A percentile compares a stretch with the other conserved stretches of the same genome.
phyloP scores from a whole-genome alignment of 2,888 invertebrate genomes.

The Molanna angustata region DNA sequence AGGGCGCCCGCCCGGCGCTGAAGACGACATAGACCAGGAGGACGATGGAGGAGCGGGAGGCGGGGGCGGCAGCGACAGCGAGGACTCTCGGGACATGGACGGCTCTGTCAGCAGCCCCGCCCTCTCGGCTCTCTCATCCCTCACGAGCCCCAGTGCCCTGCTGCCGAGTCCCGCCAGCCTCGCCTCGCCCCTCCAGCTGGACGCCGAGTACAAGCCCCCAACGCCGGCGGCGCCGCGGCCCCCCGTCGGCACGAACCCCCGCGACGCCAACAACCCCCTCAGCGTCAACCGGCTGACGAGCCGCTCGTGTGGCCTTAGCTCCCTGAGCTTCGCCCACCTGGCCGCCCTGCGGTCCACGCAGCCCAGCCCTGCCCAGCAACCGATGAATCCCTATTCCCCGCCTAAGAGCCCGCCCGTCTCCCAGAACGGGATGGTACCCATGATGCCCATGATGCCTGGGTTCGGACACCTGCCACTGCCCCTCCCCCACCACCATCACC shows the following conservation, averaged over 20 bases:
- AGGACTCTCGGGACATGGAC: slow-evolving; percentile 42
- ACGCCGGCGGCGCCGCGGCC: slow-evolving; percentile 54
- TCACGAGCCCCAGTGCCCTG: slow-evolving; percentile 77
- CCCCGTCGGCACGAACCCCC: slow-evolving; percentile 88
- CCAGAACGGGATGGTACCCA: slow-evolving; percentile 19
- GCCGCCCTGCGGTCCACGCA: slow-evolving; percentile 21
- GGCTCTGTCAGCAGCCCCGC: slow-evolving; percentile 47
- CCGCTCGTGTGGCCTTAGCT: slow-evolving; percentile 43
- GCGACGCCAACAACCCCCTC: slow-evolving; percentile 88
- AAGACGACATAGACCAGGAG: slow-evolving; percentile 65
- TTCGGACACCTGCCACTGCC: too few species aligned
- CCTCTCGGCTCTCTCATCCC: slow-evolving; percentile 51
- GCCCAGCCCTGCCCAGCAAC: slow-evolving; percentile 1
- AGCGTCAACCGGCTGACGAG: slow-evolving; percentile 88
- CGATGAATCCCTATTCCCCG: slow-evolving; percentile 20
- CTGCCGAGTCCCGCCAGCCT: slow-evolving; percentile 60
- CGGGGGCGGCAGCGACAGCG: slow-evolving; percentile 49
- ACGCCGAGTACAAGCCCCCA: slow-evolving; percentile 39
- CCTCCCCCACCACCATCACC: slow-evolving; percentile 5
- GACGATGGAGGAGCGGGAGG: slow-evolving; percentile 61
- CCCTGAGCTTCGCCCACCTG: slow-evolving; percentile 22
- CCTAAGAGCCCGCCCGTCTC: slow-evolving; percentile 21
- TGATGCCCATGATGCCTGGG: slow-evolving; percentile 6
- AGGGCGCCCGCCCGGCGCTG: slow-evolving; percentile 66
- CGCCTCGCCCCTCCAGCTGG: slow-evolving; percentile 24